Percentiles rank a stretch among this genome's conserved stretches.
Conservation (phyloP, 2,113 vertebrate genomes). For the Muntiacus reevesi region DNA sequence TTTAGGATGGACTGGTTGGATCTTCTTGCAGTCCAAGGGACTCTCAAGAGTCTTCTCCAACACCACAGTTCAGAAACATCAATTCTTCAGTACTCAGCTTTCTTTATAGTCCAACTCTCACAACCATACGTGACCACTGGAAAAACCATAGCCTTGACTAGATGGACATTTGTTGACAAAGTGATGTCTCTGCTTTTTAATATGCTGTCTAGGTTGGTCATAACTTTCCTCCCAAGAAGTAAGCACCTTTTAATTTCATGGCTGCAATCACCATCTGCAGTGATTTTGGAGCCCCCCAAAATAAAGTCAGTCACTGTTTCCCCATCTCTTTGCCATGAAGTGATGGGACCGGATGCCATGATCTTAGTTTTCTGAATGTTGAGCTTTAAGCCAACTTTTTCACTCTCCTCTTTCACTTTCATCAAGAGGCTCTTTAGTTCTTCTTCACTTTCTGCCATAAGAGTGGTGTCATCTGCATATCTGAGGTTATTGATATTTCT, state of each 20-base stretch:
- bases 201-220: not conserved
- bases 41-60: not conserved
- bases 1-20: not conserved
- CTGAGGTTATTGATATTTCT: not conserved
- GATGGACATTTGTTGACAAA: not conserved
- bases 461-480: not conserved
- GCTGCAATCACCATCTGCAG: not conserved
- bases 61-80: not conserved
- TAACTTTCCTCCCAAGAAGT: not conserved
- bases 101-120: not conserved
- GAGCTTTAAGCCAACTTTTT: not conserved
- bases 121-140: not conserved
- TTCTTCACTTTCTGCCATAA: not conserved
- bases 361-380: not conserved
- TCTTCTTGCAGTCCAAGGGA: not conserved
- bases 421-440: not conserved
- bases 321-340: not conserved
- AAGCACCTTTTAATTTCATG: not conserved
- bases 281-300: not conserved
- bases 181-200: not conserved
- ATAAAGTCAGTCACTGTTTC: not conserved
- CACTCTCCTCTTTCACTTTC: not conserved
- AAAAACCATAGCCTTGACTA: not conserved
- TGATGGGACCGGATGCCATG: not conserved
- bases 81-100: accelerated